Conservation (phyloP, 2,888 invertebrate genomes). For the Anarsia innoxiella region DNA sequence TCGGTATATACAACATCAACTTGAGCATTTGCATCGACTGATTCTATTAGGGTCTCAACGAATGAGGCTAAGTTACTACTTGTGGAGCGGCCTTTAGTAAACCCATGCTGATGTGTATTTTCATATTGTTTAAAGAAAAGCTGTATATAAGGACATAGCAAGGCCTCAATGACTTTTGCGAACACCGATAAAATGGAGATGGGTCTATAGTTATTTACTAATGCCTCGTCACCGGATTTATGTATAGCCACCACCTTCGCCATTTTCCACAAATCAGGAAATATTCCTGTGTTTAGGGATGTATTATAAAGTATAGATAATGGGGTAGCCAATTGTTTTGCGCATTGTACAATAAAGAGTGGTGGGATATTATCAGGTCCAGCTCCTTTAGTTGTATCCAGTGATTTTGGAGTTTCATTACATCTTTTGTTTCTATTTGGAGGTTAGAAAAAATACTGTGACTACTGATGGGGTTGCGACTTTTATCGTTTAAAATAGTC, state of each 20-base stretch:
- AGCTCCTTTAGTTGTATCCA: neutral
- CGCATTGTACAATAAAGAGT: neutral
- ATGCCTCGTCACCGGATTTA: neutral
- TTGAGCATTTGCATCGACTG: neutral
- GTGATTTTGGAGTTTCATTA: too few species aligned
- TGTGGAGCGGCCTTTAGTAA: neutral
- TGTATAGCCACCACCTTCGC: neutral
- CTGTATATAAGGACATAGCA: neutral
- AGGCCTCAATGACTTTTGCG: neutral
- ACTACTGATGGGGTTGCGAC: too few species aligned
- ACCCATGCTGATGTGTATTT: neutral
- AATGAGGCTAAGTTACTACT: neutral
- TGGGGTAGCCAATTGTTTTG: neutral
- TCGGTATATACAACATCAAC: neutral
- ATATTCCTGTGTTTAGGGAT: neutral
- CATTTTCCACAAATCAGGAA: conserved; percentile 1
- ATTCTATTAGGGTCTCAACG: neutral
- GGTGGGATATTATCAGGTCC: conserved; percentile 2
- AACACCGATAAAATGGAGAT: neutral
- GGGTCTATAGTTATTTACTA: neutral
- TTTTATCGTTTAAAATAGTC: too few species aligned
- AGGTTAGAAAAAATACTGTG: too few species aligned
- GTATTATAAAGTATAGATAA: neutral
- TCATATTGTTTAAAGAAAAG: neutral
- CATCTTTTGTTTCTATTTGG: too few species aligned